Conservation (phyloP, 2,888 invertebrate genomes). For the Thymelicus lineola region DNA sequence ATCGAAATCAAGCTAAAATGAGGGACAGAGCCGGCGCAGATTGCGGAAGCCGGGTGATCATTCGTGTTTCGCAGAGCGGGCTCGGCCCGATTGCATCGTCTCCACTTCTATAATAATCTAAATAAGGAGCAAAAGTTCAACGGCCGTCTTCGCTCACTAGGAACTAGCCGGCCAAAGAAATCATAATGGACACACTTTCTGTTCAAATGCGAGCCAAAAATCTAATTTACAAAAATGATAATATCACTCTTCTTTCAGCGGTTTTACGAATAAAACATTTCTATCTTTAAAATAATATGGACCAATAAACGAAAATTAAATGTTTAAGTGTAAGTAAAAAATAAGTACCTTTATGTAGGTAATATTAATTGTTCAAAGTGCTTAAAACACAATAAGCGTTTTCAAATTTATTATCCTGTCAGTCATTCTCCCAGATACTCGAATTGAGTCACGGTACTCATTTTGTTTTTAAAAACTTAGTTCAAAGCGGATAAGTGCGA, state of each 20-base stretch:
- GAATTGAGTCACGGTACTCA: no score
- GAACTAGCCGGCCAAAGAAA: conserved; percentile 67
- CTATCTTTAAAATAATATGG: background rate
- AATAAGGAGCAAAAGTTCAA: conserved; percentile 85
- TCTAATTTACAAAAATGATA: background rate
- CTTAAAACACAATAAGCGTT: no score
- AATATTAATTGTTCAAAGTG: no score
- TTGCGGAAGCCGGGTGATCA: conserved; percentile 70
- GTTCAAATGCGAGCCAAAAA: conserved; percentile 14
- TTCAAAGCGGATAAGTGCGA: no score
- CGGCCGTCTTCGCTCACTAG: conserved; percentile 70
- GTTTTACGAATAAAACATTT: background rate
- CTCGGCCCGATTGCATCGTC: conserved; percentile 71
- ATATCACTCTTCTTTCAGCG: no score
- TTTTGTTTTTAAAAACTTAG: no score
- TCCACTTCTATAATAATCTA: conserved; percentile 83
- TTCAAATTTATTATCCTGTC: no score
- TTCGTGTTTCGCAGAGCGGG: conserved; percentile 72
- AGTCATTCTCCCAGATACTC: no score
- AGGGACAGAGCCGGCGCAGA: conserved; percentile 58
- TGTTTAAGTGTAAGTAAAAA: background rate
- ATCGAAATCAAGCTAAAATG: conserved; percentile 39
- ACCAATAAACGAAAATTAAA: background rate
- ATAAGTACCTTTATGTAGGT: no score
- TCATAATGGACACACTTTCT: conserved; percentile 46